These are phyloP conservation scores for Nowickia ferox DNA, from an alignment of 2,888 invertebrate genomes.

Conservation along the genomic window DNA sequence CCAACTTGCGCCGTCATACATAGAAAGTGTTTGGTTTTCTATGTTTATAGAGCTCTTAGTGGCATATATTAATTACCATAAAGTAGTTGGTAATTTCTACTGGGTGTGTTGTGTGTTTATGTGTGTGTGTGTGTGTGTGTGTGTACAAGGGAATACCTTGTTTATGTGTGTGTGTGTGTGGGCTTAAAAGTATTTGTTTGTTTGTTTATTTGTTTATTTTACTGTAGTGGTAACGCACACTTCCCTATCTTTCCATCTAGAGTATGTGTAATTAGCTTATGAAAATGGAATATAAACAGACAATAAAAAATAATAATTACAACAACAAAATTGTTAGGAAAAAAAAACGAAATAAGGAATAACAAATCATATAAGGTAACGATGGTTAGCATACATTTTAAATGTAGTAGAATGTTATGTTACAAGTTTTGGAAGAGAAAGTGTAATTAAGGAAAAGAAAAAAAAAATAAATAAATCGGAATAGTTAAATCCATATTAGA, in stretches of 20 bases:
- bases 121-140: conserved; percentile 20
- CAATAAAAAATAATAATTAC: conserved; percentile 35
- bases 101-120: conserved; percentile 11
- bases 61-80: conserved; percentile 72
- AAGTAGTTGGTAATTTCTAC: conserved; percentile 67
- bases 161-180: not conserved
- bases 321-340: not conserved
- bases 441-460: not conserved
- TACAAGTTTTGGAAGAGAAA: conserved; percentile 1
- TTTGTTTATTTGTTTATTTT: conserved; percentile 42
- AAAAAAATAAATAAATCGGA: no score
- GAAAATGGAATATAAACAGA: conserved; percentile 38
- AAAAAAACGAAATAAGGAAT: not conserved
- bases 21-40: conserved; percentile 66
- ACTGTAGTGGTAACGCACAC: conserved; percentile 42
- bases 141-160: not conserved
- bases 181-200: conserved; percentile 57
- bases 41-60: conserved; percentile 71
- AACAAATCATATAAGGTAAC: not conserved
- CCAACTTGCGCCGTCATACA: conserved; percentile 37
- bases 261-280: conserved; percentile 59
- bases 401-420: not conserved
- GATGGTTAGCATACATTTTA: not conserved
- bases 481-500: not conserved
- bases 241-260: conserved; percentile 21